These are phyloP conservation scores for Alethe diademata DNA, from an alignment of 2,113 vertebrate genomes.

Conservation along the genomic window DNA sequence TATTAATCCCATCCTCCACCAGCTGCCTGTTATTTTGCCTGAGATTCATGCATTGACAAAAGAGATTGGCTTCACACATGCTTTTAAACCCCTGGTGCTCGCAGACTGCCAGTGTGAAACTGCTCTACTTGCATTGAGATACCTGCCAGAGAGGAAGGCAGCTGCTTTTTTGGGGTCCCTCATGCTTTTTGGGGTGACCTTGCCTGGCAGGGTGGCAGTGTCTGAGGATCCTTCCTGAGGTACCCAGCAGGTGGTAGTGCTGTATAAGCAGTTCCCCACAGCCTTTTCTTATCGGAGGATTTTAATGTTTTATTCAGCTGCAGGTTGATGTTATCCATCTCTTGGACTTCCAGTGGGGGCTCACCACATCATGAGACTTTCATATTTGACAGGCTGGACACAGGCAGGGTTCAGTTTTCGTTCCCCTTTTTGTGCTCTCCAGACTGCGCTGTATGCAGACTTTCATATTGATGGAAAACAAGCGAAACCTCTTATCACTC, in stretches of 20 bases:
- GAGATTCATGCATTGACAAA: background rate
- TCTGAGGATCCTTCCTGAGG: background rate
- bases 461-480: background rate
- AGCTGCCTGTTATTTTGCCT: background rate
- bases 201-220: rapidly evolving
- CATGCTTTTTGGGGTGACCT: background rate
- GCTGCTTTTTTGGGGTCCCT: background rate
- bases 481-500: background rate
- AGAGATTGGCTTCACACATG: background rate
- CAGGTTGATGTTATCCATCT: background rate
- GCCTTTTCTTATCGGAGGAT: slow-evolving; percentile 43
- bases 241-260: slow-evolving; percentile 57
- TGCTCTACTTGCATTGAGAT: rapidly evolving
- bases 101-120: background rate
- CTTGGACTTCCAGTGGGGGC: rapidly evolving
- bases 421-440: background rate
- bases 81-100: background rate
- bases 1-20: background rate
- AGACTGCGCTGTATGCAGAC: background rate
- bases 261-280: background rate
- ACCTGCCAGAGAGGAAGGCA: background rate
- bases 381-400: background rate
- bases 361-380: background rate
- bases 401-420: background rate
- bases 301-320: background rate